These are phyloP conservation scores for Zoanthus sansibaricus DNA, from an alignment of 92 coral and sea anemone species.

Conservation along the genomic window DNA sequence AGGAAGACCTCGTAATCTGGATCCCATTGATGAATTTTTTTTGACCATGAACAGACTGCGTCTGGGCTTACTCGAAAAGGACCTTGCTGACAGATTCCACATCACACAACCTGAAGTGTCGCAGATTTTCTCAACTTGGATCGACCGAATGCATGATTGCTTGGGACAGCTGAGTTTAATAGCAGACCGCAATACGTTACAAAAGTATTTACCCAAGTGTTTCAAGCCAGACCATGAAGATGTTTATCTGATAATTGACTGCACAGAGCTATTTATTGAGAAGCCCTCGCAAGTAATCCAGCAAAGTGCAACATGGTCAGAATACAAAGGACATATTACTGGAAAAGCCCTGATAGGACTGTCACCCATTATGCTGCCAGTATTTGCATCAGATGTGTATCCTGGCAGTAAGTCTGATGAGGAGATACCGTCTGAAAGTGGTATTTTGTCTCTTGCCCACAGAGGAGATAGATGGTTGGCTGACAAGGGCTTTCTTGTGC, in stretches of 20 bases:
- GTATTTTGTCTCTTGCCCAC: slow-evolving; percentile 42
- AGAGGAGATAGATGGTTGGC: slow-evolving; percentile 54
- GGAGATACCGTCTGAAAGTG: slow-evolving; percentile 55
- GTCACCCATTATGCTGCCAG: slow-evolving; percentile 51
- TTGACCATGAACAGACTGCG: background rate
- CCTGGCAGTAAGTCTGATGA: slow-evolving; percentile 62
- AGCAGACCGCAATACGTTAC: slow-evolving; percentile 29
- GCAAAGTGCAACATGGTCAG: slow-evolving; percentile 60
- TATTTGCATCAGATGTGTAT: slow-evolving; percentile 41
- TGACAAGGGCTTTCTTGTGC: slow-evolving; percentile 69
- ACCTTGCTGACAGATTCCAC: slow-evolving; percentile 54
- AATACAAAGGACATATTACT: slow-evolving; percentile 53
- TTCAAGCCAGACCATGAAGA: slow-evolving; percentile 47
- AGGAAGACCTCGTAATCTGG: background rate
- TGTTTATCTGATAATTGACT: slow-evolving; percentile 44
- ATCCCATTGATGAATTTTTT: background rate
- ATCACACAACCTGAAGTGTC: slow-evolving; percentile 54
- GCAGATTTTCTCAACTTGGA: slow-evolving; percentile 49
- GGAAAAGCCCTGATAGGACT: slow-evolving; percentile 45
- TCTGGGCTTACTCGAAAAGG: slow-evolving; percentile 37
- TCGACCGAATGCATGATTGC: slow-evolving; percentile 47
- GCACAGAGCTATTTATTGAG: slow-evolving; percentile 45
- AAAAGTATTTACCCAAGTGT: slow-evolving; percentile 36
- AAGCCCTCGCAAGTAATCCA: slow-evolving; percentile 48
- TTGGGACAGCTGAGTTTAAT: slow-evolving; percentile 53